Evolutionary conservation across 35 echinoderm and acorn worm genomes (phyloP), one percentile per base, ranked within the genome.

Genomic region (Strongylocentrotus purpuratus): DNA sequence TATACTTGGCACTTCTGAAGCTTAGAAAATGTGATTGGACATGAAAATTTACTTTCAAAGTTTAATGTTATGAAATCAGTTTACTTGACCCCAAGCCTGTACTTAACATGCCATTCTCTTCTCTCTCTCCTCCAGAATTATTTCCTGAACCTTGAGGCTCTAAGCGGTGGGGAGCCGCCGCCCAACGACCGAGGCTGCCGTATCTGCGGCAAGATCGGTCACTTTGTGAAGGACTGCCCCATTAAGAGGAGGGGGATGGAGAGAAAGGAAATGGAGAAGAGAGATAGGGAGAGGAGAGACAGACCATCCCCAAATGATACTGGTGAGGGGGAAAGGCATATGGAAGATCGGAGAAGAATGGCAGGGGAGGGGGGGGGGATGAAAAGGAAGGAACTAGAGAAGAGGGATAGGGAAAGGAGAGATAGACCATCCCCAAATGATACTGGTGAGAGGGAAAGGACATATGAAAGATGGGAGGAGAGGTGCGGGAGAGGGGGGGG

Each of bases 161-260:
- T 99, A 31, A 97, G 92, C 46, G 96, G 95, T 45, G 98, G 96
- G 2, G 71, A 96, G 70, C 88, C 61, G 31, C 98, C 97, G 90
- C 98, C 98, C 45, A 97, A 99, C 88, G 97, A 99, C 47, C 87
- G 97, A 12, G 96, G 97, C 33, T 99, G 98, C 85, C 95, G 98
- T 60, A 93, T 96, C 3, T 97, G 98, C 89, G 98, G 98, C 88
- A 97, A 97, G 58, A 96, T 99, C 60, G 98, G 98, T 86, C 98
- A 99, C 50, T 97, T 95, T 91, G 93, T 99, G 32, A 97, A 99
- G 61, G 98, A 99, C 87, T 97, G 97, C 58, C 98, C 98, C 13
- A 47, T 94, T 47, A 95, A 96, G 61, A 96, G 94, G 45, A 94
- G 95, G 17, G 88, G 94, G 6, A 96, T 94, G 59, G 87, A 96